phyloP scores from a whole-genome alignment of 2,797 vertebrate species.

The Loriculus beryllinus region DNA sequence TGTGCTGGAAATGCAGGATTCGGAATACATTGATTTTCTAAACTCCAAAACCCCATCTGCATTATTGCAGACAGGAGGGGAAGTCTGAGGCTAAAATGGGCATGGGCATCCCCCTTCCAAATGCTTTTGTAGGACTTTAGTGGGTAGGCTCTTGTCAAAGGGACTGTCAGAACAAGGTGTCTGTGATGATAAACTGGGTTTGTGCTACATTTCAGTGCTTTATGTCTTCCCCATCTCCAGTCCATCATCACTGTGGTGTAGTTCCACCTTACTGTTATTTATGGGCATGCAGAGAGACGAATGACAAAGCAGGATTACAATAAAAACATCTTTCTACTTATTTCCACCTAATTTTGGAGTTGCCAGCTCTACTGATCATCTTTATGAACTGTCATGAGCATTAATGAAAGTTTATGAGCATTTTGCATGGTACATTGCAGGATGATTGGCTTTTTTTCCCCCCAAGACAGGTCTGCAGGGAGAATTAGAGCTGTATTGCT shows the following conservation, averaged over 20 bases:
- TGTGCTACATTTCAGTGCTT: neutral
- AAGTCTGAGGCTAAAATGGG: neutral
- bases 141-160: neutral
- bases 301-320: slow-evolving; percentile 35
- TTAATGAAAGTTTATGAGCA: slow-evolving; percentile 53
- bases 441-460: neutral
- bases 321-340: slow-evolving; percentile 61
- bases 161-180: neutral
- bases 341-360: slow-evolving; percentile 60
- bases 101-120: neutral
- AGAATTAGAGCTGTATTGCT: neutral
- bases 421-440: slow-evolving; percentile 49
- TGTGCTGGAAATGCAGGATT: neutral
- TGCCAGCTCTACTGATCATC: slow-evolving; percentile 51
- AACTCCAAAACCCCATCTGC: neutral
- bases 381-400: slow-evolving; percentile 49
- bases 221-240: neutral
- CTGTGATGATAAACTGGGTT: neutral
- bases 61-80: neutral
- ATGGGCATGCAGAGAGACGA: neutral
- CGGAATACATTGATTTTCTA: neutral
- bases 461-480: neutral
- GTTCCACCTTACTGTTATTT: slow-evolving; percentile 11
- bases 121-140: neutral
- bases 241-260: neutral